Evolutionary conservation across 2,113 vertebrate species (phyloP), one percentile per base, ranked within the genome.

Genomic region (Corythaixoides concolor): DNA sequence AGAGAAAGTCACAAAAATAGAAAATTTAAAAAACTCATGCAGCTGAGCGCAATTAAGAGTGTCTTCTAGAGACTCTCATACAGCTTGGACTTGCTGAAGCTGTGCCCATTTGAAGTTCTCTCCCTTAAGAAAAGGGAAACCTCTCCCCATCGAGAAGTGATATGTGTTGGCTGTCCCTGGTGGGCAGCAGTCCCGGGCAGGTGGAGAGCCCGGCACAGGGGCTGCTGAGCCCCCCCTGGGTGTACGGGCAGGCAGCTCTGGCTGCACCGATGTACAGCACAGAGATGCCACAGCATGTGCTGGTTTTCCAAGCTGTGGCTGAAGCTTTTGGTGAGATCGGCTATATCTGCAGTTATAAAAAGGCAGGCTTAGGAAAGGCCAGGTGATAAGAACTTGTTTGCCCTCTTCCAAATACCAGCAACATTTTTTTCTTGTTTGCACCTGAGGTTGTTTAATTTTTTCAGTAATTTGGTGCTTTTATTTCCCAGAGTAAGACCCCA

Each of bases 141-240:
- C n/a, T 39, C 37, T 82, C 50, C 37, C 20, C 15, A 5, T 26
- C 1, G 2, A 52, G 67, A 52, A 50, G 45, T 0, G 0, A 12
- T n/a, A 12, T 1, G 1, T 1, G 3, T 2, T 0, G 1, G 53
- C 18, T 3, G 28, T 26, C 33, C 12, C 37, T 16, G 60, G 23
- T 1, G 6, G 28, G 50, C 63, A 32, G 16, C 45, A 79, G 56
- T 15, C 62, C 56, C 0, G 3, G 74, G 72, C 35, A 72, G 52
- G 33, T 5, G 15, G 33, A 19, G 19, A 60, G 15, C 32, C n/a
- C 4, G 5, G 27, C 35, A 24, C 27, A 18, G 66, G 17, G 2
- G 1, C 53, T 67, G 41, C 53, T 77, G 39, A 47, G 39, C 24
- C 53, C 60, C 19, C 10, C 35, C 2, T 1, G 7, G 24, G 17